Evolutionary conservation across 35 echinoderm and acorn worm genomes (phyloP).

Genomic region (Anneissia japonica): DNA sequence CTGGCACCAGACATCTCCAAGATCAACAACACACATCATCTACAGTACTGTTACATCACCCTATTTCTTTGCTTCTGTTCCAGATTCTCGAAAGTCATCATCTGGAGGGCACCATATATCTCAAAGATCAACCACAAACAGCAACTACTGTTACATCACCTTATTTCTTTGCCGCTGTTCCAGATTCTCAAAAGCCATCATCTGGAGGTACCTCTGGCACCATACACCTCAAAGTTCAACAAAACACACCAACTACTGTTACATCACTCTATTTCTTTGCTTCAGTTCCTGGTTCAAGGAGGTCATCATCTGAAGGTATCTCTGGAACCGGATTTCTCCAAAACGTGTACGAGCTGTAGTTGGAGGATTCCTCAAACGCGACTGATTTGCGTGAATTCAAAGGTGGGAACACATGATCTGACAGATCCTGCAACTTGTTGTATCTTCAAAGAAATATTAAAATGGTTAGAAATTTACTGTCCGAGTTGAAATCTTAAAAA

Average conservation of each 20-base stretch:
- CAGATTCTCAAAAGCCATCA: too few relatives aligned
- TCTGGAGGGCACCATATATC: too few relatives aligned
- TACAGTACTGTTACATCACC: too few relatives aligned
- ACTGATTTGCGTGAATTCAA: conserved; percentile 47
- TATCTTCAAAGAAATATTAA: conserved; percentile 61
- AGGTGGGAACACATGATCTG: conserved; percentile 87
- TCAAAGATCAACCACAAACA: too few relatives aligned
- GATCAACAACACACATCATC: too few relatives aligned
- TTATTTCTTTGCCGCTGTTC: background rate
- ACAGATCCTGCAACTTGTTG: conserved; percentile 65
- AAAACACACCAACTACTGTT: too few relatives aligned
- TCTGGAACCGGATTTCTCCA: conserved; percentile 68
- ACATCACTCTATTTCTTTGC: background rate
- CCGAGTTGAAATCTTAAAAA: too few relatives aligned
- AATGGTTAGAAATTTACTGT: too few relatives aligned
- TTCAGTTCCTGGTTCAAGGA: background rate
- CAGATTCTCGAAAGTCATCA: background rate
- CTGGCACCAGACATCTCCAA: too few relatives aligned
- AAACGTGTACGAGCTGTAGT: conserved; percentile 87
- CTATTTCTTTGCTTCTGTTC: background rate
- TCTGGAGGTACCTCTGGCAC: too few relatives aligned
- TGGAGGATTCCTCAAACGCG: conserved; percentile 48
- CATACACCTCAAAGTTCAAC: too few relatives aligned
- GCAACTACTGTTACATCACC: too few relatives aligned
- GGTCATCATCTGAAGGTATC: conserved; percentile 30